Conservation (phyloP, 2,113 vertebrate species). For the Gulo gulo region DNA sequence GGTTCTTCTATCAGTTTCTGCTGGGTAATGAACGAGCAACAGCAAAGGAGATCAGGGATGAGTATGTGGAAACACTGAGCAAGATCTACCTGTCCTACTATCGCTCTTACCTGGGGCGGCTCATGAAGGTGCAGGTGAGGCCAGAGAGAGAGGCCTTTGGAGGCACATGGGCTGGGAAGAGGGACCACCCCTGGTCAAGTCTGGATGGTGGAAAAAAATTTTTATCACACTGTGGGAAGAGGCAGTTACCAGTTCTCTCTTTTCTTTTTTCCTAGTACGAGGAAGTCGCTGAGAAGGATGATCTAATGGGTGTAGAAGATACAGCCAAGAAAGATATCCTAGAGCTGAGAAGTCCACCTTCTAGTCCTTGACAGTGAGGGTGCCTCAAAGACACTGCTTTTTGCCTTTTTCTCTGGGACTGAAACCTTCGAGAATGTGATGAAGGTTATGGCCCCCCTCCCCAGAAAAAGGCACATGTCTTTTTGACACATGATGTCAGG, state of each 20-base stretch:
- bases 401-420: neutral
- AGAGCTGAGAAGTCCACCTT: neutral
- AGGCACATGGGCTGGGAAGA: neutral
- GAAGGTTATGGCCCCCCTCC: neutral
- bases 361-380: neutral
- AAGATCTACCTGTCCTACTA: slow-evolving; percentile 96
- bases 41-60: slow-evolving; percentile 92
- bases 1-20: slow-evolving; percentile 96
- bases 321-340: slow-evolving; percentile 96
- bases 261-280: slow-evolving; percentile 86
- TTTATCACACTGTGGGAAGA: neutral
- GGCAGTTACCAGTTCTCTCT: neutral
- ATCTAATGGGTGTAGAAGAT: slow-evolving; percentile 95
- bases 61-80: slow-evolving; percentile 95
- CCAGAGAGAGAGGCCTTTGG: neutral
- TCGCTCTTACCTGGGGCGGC: slow-evolving; percentile 91
- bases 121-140: slow-evolving; percentile 95
- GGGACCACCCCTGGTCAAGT: neutral
- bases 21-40: slow-evolving; percentile 92
- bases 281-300: slow-evolving; percentile 95
- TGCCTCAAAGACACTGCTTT: neutral
- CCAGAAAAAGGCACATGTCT: neutral
- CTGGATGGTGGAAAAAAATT: neutral
- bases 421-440: neutral
- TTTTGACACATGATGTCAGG: neutral